Conservation (phyloP, 1,140 invertebrate genomes). For the Solenopsis fugax region DNA sequence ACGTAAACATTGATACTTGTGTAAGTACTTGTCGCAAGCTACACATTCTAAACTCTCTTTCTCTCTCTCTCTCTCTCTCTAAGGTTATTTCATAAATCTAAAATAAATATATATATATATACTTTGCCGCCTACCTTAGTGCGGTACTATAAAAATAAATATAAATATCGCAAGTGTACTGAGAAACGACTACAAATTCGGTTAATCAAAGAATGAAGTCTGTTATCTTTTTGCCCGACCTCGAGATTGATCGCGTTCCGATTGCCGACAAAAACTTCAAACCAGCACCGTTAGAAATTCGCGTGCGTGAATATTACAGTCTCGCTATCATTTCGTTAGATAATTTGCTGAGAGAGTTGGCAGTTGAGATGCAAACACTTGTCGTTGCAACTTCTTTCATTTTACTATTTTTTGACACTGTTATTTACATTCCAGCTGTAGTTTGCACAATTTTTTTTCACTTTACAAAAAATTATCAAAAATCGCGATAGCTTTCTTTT, state of each 20-base stretch:
- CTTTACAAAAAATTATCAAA: neutral
- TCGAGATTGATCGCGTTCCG: conserved; percentile 18
- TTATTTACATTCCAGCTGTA: neutral
- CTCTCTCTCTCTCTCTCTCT: neutral
- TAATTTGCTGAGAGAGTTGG: conserved; percentile 1
- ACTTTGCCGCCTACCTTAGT: conserved; percentile 11
- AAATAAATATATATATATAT: conserved; percentile 52
- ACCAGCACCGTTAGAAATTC: conserved; percentile 68
- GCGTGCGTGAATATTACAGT: conserved; percentile 59
- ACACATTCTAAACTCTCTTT: conserved; percentile 36
- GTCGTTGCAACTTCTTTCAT: conserved; percentile 31
- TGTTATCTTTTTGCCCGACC: neutral
- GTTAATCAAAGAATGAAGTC: conserved; percentile 11
- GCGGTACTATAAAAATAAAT: conserved; percentile 38
- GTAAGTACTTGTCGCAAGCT: conserved; percentile 51
- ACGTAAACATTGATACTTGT: neutral
- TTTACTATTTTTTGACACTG: neutral
- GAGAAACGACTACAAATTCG: conserved; percentile 55
- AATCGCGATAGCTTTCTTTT: neutral
- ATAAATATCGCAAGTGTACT: conserved; percentile 19
- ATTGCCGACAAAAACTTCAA: conserved; percentile 22
- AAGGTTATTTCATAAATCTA: conserved; percentile 23
- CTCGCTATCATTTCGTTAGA: conserved; percentile 35
- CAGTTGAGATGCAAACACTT: conserved; percentile 36
- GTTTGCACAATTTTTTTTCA: neutral